Evolutionary conservation across 1,140 invertebrate species (phyloP).

Genomic region (Drosophila sp.): DNA sequence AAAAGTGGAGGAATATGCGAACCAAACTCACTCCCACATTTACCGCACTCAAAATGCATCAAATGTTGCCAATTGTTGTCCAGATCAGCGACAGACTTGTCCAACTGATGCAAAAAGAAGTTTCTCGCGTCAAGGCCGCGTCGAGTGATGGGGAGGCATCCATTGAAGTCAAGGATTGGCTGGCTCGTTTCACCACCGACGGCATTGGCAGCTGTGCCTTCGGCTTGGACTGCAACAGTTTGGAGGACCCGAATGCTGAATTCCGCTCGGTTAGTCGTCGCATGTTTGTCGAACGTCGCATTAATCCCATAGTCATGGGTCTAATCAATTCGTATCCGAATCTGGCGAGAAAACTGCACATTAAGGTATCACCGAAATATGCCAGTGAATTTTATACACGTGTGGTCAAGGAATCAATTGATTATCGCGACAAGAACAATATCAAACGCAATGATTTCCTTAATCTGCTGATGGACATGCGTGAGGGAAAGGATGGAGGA

Average conservation of each 20-base stretch:
- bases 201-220: conserved; percentile 86
- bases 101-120: conserved; percentile 57
- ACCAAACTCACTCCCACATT: conserved; percentile 85
- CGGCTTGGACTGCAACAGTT: conserved; percentile 85
- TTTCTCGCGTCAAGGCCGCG: not conserved
- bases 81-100: conserved; percentile 73
- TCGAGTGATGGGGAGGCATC: conserved; percentile 12
- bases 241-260: conserved; percentile 84
- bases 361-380: conserved; percentile 78
- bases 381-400: conserved; percentile 84
- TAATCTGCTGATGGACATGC: conserved; percentile 74
- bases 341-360: conserved; percentile 37
- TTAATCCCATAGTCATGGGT: conserved; percentile 32
- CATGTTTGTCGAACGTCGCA: conserved; percentile 51
- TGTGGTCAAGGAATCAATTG: conserved; percentile 82
- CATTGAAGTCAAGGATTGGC: conserved; percentile 79
- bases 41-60: conserved; percentile 85
- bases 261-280: conserved; percentile 81
- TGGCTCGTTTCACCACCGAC: conserved; percentile 85
- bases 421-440: conserved; percentile 83
- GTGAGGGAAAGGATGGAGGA: conserved; percentile 51
- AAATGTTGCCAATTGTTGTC: conserved; percentile 83
- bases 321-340: conserved; percentile 50
- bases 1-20: conserved; percentile 85
- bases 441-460: conserved; percentile 84